Evolutionary conservation across 2,113 vertebrate genomes (phyloP).

Genomic region (Sarotherodon lohbergeri): DNA sequence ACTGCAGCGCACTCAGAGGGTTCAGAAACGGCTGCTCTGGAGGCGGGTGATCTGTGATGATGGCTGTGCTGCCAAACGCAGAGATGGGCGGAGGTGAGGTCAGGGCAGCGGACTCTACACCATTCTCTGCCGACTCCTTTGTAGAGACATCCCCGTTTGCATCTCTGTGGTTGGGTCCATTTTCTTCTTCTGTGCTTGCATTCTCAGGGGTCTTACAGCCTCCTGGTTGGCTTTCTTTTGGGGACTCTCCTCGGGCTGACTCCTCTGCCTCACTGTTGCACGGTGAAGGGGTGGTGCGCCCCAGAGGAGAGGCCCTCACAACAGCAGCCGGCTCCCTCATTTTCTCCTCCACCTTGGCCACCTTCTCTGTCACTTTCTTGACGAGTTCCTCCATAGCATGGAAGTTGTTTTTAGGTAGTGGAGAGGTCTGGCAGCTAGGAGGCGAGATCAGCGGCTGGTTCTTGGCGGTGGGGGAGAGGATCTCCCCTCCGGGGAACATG

Average conservation of each 20-base stretch:
- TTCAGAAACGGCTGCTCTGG: constrained; percentile 97
- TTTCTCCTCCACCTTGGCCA: constrained; percentile 95
- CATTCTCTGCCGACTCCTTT: constrained; percentile 82
- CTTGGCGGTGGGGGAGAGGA: constrained; percentile 82
- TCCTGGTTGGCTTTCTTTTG: constrained; percentile 73
- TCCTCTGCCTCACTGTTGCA: constrained; percentile 88
- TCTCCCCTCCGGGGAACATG: constrained; percentile 82
- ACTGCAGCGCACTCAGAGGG: constrained; percentile 96
- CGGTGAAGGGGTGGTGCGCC: constrained; percentile 84
- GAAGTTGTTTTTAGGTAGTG: constrained; percentile 92
- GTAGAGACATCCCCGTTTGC: constrained; percentile 76
- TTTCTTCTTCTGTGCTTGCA: constrained; percentile 52
- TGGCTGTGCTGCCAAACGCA: constrained; percentile 87
- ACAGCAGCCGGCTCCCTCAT: constrained; percentile 82
- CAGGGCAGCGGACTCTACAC: constrained; percentile 74
- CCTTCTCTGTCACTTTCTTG: constrained; percentile 97
- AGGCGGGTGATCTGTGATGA: constrained; percentile 96
- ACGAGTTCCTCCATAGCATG: constrained; percentile 98
- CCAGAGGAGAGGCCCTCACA: constrained; percentile 78
- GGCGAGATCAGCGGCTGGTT: constrained; percentile 85
- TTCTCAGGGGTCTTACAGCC: constrained; percentile 83
- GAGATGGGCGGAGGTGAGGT: constrained; percentile 72
- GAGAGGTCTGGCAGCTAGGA: constrained; percentile 88
- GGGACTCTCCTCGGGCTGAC: constrained; percentile 76
- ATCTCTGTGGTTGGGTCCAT: constrained; percentile 75